Evolutionary conservation across 2,888 invertebrate genomes (phyloP), one percentile per base, ranked within the genome.

Genomic region (Gari tellinella): DNA sequence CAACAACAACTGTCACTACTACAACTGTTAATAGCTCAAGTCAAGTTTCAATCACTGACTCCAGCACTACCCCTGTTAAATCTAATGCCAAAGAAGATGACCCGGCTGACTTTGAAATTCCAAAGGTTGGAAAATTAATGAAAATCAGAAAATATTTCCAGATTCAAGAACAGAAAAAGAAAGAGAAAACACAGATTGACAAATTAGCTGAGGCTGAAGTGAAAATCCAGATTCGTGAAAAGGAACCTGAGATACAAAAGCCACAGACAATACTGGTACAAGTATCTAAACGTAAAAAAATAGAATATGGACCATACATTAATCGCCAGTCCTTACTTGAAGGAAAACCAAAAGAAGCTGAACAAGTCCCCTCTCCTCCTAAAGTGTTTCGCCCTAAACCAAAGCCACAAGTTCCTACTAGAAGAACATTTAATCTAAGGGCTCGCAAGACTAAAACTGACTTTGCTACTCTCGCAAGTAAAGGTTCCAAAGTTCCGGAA

Each of bases 81-180:
- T 17, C 45, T 31, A 46, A 26, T 19, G 63, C 63, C 45, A 70
- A 70, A 46, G 63, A 70, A 17, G 76, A 76, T 51, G 76, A 76
- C 46, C 65, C 46, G 19, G 63, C 64, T 51, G 72, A 76, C 26
- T 69, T 69, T 68, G 74, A 78, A 49, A 78, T 78, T 51, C 73
- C 78, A 41, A 70, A 67, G 56, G 78, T 78, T 46, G 78, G 78
- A 12, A 78, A 78, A 45, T 41, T 78, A 21, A 78, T 73, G 73
- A 78, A 78, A 49, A 78, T 78, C n/a, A 73, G 72, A 46, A 78
- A 78, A 45, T 78, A 78, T 43, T 68, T 73, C 63, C 57, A 78
- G 31, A 70, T 55, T 58, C 70, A 74, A 21, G 76, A 76, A 49
- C 72, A 72, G 56, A 70, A 73, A 51, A 63, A 73, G 21, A 78